phyloP scores from a whole-genome alignment of 1,140 invertebrate genomes.

The Oreohelix idahoensis region DNA sequence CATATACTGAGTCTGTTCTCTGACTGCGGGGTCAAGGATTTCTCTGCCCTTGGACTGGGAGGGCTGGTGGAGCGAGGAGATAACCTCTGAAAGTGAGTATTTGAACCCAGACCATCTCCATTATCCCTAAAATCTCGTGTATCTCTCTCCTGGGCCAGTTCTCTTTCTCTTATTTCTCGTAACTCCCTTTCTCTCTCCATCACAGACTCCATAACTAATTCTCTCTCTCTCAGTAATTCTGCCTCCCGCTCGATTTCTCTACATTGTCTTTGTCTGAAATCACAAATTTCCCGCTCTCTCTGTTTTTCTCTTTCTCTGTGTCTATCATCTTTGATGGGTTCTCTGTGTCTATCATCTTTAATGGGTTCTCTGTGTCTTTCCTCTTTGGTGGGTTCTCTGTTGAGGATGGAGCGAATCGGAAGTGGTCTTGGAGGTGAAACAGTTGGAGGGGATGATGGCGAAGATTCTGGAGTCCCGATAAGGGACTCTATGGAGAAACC shows the following conservation, averaged over 20 bases:
- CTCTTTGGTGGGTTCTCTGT: background rate
- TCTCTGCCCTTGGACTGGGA: slow-evolving; percentile 31
- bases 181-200: slow-evolving; percentile 12
- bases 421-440: slow-evolving; percentile 8
- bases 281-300: background rate
- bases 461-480: slow-evolving; percentile 42
- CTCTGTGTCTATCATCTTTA: background rate
- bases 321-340: background rate
- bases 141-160: slow-evolving; percentile 30
- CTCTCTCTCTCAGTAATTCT: slow-evolving; percentile 19
- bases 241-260: slow-evolving; percentile 15
- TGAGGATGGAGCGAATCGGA: background rate
- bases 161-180: slow-evolving; percentile 28
- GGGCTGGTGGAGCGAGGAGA: slow-evolving; percentile 30
- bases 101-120: slow-evolving; percentile 21
- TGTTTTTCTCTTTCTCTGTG: background rate
- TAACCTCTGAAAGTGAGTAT: background rate
- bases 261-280: background rate
- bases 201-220: slow-evolving; percentile 7
- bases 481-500: slow-evolving; percentile 54
- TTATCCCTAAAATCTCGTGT: slow-evolving; percentile 21
- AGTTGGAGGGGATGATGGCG: background rate
- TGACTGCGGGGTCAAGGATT: slow-evolving; percentile 40
- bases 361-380: background rate
- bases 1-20: slow-evolving; percentile 46